Evolutionary conservation across 2,888 invertebrate species (phyloP).

Genomic region (Antitype chi): DNA sequence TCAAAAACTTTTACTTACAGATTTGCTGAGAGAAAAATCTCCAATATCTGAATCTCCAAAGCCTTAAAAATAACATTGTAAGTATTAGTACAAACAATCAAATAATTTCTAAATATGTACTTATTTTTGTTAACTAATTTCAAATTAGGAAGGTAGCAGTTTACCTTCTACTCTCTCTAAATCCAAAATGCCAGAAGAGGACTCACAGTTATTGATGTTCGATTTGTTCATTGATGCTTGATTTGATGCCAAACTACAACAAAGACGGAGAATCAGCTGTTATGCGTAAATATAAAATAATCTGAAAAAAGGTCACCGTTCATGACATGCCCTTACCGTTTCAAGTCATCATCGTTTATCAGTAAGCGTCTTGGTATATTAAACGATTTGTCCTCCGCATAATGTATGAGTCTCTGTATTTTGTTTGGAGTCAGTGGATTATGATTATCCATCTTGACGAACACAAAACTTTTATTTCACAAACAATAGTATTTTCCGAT

Average conservation of each 20-base stretch:
- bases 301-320: not conserved
- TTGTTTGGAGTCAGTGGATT: conserved; percentile 85
- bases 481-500: conserved; percentile 15
- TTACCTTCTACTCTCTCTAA: conserved; percentile 84
- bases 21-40: conserved; percentile 80
- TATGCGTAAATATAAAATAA: conserved; percentile 14
- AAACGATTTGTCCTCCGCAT: conserved; percentile 85
- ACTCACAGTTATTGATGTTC: conserved; percentile 72
- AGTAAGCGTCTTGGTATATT: conserved; percentile 71
- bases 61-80: conserved; percentile 69
- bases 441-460: conserved; percentile 82
- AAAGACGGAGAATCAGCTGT: conserved; percentile 61
- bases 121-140: not conserved
- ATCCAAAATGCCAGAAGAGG: conserved; percentile 86
- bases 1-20: conserved; percentile 74
- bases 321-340: conserved; percentile 69
- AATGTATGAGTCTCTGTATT: conserved; percentile 82
- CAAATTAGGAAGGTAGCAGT: not conserved
- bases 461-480: conserved; percentile 16
- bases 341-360: conserved; percentile 73
- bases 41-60: conserved; percentile 82
- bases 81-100: conserved; percentile 1
- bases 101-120: not conserved
- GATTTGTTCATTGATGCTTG: conserved; percentile 55
- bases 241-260: conserved; percentile 69